Base-by-base conservation (phyloP, 2,797 vertebrate species). In the Moxostoma hubbsi region DNA sequence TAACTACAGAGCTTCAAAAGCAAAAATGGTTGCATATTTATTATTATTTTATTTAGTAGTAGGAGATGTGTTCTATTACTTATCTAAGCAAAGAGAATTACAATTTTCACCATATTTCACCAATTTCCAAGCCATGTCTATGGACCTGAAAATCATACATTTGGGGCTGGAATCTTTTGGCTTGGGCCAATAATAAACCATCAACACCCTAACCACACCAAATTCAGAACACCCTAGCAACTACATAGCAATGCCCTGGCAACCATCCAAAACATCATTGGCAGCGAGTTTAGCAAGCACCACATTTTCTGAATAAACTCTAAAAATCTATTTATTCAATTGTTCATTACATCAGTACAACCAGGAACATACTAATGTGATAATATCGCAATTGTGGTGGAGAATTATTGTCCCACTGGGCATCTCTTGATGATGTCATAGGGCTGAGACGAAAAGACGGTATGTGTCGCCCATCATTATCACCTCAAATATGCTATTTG, bases 351-450 rank as follows among this genome's bases (percentile, higher is more conserved):
- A 50, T 9, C 10, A 62, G 50, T 45, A 24, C 9, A 51, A 11
- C 24, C 57, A 46, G 5, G 24, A 61, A 55, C 1, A 24, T 1
- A 7, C 18, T 4, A 50, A 5, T 15, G 54, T 50, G 18, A 62
- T 51, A 11, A 36, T 46, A 47, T 75, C 11, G 8, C 6, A 36
- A 6, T 47, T 59, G 15, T 43, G 36, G 55, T 66, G 9, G 7
- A 4, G 43, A 24, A 15, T 45, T 50, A 10, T 13, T 49, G 5
- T 2, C 8, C 24, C 53, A 18, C 53, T 9, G 66, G 53, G 67
- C 53, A 46, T 77, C 45, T 9, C 63, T 47, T 59, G 58, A 54
- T 82, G 24, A 72, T 50, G 62, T 77, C 74, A 82, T 24, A 72
- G 4, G 67, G 74, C 67, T 45, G 62, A 82, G 57, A 45, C 74